phyloP scores from a whole-genome alignment of 1,140 invertebrate species.

The Drosophila erecta region DNA sequence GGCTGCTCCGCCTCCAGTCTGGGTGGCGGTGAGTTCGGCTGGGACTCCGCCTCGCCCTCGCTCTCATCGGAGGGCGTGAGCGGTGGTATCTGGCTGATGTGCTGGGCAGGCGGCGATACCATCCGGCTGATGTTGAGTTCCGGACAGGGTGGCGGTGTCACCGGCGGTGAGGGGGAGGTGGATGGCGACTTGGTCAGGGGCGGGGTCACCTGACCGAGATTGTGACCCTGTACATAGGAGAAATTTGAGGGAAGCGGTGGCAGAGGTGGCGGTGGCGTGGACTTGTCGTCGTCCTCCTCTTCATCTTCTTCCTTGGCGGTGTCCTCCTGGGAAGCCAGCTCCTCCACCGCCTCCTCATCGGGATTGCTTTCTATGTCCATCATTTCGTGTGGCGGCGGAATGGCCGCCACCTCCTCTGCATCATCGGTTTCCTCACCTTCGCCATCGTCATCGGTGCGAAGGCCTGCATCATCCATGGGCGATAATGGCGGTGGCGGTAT shows the following conservation, averaged over 20 bases:
- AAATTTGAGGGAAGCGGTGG: slow-evolving; percentile 79
- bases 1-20: slow-evolving; percentile 33
- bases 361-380: slow-evolving; percentile 5
- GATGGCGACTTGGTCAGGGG: slow-evolving; percentile 77
- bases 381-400: slow-evolving; percentile 30
- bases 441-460: slow-evolving; percentile 65
- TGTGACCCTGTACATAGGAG: slow-evolving; percentile 71
- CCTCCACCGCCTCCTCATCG: slow-evolving; percentile 17
- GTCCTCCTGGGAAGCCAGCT: background rate
- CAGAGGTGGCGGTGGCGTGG: slow-evolving; percentile 77
- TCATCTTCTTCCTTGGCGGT: slow-evolving; percentile 25
- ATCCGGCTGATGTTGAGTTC: slow-evolving; percentile 67
- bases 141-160: slow-evolving; percentile 73
- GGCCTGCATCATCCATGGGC: slow-evolving; percentile 62
- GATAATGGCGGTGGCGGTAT: slow-evolving; percentile 75
- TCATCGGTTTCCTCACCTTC: slow-evolving; percentile 72
- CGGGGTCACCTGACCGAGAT: slow-evolving; percentile 52
- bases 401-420: slow-evolving; percentile 34
- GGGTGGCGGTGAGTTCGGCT: slow-evolving; percentile 72
- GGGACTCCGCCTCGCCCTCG: slow-evolving; percentile 70
- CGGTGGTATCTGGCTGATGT: slow-evolving; percentile 67
- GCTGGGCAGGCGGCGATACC: slow-evolving; percentile 74
- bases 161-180: slow-evolving; percentile 77
- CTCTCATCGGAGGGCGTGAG: slow-evolving; percentile 79
- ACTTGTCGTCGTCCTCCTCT: slow-evolving; percentile 63